phyloP scores from a whole-genome alignment of 1,140 invertebrate species.

The Procambarus virginalis region DNA sequence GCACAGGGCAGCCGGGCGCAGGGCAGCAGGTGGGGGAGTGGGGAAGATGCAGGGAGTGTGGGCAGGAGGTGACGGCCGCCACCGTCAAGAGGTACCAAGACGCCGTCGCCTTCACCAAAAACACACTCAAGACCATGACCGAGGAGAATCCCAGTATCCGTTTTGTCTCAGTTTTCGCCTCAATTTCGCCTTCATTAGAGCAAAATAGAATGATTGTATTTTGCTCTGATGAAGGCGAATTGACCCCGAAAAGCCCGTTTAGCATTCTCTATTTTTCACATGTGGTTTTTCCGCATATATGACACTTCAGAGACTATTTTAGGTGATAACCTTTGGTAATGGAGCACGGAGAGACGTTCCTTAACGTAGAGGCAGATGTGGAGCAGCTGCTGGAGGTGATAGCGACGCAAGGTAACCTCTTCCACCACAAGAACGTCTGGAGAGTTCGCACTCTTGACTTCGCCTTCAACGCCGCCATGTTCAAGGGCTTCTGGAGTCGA shows the following conservation, averaged over 20 bases:
- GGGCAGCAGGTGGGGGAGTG: background rate
- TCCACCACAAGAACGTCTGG: slow-evolving; percentile 54
- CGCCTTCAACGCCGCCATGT: slow-evolving; percentile 52
- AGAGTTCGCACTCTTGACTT: slow-evolving; percentile 55
- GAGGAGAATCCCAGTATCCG: slow-evolving; percentile 51
- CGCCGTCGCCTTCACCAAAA: slow-evolving; percentile 18
- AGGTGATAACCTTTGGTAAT: too few relatives aligned
- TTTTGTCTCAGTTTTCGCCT: background rate
- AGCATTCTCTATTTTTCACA: too few relatives aligned
- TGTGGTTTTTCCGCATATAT: too few relatives aligned
- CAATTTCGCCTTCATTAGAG: too few relatives aligned
- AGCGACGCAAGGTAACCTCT: slow-evolving; percentile 31
- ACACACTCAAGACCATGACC: slow-evolving; percentile 27
- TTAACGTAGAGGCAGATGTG: slow-evolving; percentile 1
- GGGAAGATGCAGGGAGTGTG: slow-evolving; percentile 15
- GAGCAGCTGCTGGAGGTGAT: slow-evolving; percentile 27
- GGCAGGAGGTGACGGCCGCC: background rate
- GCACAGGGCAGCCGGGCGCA: background rate
- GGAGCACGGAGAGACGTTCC: background rate
- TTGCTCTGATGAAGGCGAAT: too few relatives aligned
- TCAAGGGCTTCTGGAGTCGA: slow-evolving; percentile 43
- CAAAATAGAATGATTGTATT: too few relatives aligned
- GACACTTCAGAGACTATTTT: too few relatives aligned
- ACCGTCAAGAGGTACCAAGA: background rate
- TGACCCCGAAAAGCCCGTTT: too few relatives aligned